Evolutionary conservation across 2,888 invertebrate genomes (phyloP).

Genomic region (Sarcophaga subvicina): DNA sequence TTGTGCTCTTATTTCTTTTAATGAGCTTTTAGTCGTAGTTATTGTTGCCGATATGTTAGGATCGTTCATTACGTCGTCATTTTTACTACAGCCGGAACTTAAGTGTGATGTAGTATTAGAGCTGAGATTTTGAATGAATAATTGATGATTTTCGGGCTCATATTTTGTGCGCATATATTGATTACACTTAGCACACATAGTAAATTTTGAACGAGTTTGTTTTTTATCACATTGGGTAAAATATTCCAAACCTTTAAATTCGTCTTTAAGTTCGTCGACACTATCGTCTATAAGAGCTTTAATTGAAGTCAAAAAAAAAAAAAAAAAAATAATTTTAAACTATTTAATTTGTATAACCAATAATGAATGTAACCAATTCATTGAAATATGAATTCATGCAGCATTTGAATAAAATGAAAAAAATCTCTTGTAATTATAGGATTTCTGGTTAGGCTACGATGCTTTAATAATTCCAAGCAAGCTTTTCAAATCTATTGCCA

Average conservation of each 20-base stretch:
- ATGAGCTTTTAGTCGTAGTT: conserved; percentile 51
- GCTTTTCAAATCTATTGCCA: conserved; percentile 58
- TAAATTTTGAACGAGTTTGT: conserved; percentile 66
- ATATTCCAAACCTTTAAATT: conserved; percentile 65
- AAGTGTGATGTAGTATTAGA: conserved; percentile 27
- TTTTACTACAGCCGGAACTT: conserved; percentile 47
- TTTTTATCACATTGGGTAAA: conserved; percentile 58
- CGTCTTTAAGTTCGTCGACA: conserved; percentile 62
- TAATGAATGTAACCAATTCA: conserved; percentile 53
- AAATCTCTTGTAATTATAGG: conserved; percentile 9
- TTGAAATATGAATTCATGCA: conserved; percentile 54
- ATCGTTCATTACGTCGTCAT: conserved; percentile 41
- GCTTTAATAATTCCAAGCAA: conserved; percentile 54
- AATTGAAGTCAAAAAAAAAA: conserved; percentile 61
- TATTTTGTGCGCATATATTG: conserved; percentile 63
- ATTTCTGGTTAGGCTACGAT: conserved; percentile 32
- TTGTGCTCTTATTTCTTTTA: conserved; percentile 64
- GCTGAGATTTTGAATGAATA: conserved; percentile 41
- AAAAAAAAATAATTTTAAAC: conserved; percentile 40
- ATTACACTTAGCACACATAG: conserved; percentile 63
- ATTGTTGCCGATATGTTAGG: conserved; percentile 25
- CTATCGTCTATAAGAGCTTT: conserved; percentile 66
- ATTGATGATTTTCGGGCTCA: conserved; percentile 45
- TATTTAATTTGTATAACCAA: conserved; percentile 59
- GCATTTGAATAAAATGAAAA: conserved; percentile 13